Base-by-base conservation (phyloP, 2,113 vertebrate genomes). In the Hucho hucho region DNA sequence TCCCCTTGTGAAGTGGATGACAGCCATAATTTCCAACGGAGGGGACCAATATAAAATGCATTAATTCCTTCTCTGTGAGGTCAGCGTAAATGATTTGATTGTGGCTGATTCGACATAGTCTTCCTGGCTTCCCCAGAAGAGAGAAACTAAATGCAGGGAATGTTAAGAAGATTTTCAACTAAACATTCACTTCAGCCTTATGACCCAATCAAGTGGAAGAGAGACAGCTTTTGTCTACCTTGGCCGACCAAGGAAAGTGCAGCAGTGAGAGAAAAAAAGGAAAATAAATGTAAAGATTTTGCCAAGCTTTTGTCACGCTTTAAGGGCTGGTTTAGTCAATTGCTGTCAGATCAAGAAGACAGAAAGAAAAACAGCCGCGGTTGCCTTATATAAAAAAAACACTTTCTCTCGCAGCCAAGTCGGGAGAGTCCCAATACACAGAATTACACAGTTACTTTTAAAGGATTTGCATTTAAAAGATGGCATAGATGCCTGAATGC, bases 391-490 rank as follows among this genome's bases (percentile, higher is more conserved):
- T 85, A 61, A 53, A 66, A 75, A 92, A 88, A 89, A 88, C 87
- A 90, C 89, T 92, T 93, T 91, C 87, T 92, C 84, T 83, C 43
- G 71, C 82, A 81, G 90, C 91, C 90, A 89, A 88, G 77, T 90
- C 87, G 89, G 88, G 92, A 94, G 90, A 90, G 86, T 88, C 90
- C 90, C 92, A 91, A 93, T 92, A 91, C 83, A 93, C 93, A 93
- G 92, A 95, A 95, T 93, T 92, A 94, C 91, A 93, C 93, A 95
- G 90, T 93, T 93, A 92, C 93, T 93, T 95, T 93, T 90, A 88
- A 91, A 90, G 93, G 93, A 98, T 97, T 95, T 97, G 94, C 96
- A 97, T 98, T 95, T 95, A 96, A 98, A 98, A 96, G 95, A 94
- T 93, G 83, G 91, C 85, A 87, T 84, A 83, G 81, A 77, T 89